Percentiles rank a stretch among this genome's conserved stretches.
phyloP scores from a whole-genome alignment of 2,888 invertebrate genomes.

The Sarcophaga rosellei region DNA sequence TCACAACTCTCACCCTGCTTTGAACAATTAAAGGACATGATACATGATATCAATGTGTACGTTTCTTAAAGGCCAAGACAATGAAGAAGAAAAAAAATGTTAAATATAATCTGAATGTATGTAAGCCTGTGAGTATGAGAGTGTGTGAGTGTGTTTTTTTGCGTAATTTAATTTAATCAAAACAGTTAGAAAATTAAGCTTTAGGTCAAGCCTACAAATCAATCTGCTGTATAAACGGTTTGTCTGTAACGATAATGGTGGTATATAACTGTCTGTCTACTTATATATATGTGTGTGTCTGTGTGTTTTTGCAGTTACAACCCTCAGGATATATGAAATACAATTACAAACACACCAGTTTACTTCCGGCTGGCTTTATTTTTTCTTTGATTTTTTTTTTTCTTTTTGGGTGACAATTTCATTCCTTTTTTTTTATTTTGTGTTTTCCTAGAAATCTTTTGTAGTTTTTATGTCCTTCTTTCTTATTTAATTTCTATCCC shows the following conservation, averaged over 20 bases:
- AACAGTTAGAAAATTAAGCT: slow-evolving; percentile 71
- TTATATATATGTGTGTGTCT: slow-evolving; percentile 7
- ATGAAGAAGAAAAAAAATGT: not conserved
- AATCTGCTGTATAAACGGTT: slow-evolving; percentile 73
- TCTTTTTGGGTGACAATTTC: slow-evolving; percentile 14
- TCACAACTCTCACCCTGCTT: not conserved
- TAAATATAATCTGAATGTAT: not conserved
- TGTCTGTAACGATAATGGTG: slow-evolving; percentile 25
- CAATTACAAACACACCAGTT: slow-evolving; percentile 66
- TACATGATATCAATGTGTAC: slow-evolving; percentile 20
- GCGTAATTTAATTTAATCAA: slow-evolving; percentile 80
- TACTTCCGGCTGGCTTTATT: slow-evolving; percentile 33
- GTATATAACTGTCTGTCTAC: not conserved
- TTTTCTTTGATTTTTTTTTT: slow-evolving; percentile 38
- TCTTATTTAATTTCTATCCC: not conserved
- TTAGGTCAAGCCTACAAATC: slow-evolving; percentile 77
- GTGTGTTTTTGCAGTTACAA: slow-evolving; percentile 25
- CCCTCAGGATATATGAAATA: slow-evolving; percentile 61
- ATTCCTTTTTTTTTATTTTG: not conserved
- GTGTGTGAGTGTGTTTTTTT: slow-evolving; percentile 44
- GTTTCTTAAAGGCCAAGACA: not conserved
- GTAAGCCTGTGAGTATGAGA: not conserved
- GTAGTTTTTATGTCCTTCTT: slow-evolving; percentile 63
- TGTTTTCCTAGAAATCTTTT: slow-evolving; percentile 54
- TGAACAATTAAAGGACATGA: slow-evolving; percentile 24